A percentile compares a stretch with the other conserved stretches of the same genome.
phyloP scores from a whole-genome alignment of 1,140 invertebrate species.

The Drosophila pachea region DNA sequence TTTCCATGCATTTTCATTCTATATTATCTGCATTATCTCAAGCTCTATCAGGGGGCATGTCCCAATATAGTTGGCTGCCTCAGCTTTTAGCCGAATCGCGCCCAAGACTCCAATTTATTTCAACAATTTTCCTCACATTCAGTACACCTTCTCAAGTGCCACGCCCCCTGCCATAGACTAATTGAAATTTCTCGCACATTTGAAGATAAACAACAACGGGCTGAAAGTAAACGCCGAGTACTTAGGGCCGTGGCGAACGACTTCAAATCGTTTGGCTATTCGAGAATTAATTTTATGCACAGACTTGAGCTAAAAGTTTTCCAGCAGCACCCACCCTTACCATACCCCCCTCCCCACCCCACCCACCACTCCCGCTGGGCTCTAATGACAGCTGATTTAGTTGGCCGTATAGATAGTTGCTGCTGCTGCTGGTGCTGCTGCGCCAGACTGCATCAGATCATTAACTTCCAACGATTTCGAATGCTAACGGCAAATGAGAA shows the following conservation, averaged over 20 bases:
- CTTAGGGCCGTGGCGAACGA: slow-evolving; percentile 50
- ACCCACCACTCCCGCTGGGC: slow-evolving; percentile 44
- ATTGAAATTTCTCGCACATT: slow-evolving; percentile 24
- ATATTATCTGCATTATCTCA: too few species aligned
- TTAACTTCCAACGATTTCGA: slow-evolving; percentile 69
- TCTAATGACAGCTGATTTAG: slow-evolving; percentile 73
- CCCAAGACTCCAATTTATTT: too few species aligned
- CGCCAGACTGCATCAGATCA: slow-evolving; percentile 70
- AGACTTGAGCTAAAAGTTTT: slow-evolving; percentile 35
- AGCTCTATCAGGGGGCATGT: too few species aligned
- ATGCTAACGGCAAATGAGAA: slow-evolving; percentile 69
- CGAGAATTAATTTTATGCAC: slow-evolving; percentile 71
- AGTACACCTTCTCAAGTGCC: neutral
- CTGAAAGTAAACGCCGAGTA: slow-evolving; percentile 46
- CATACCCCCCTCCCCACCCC: too few species aligned
- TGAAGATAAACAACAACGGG: slow-evolving; percentile 26
- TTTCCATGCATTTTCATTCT: too few species aligned
- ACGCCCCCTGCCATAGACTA: slow-evolving; percentile 7
- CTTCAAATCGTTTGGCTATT: slow-evolving; percentile 45
- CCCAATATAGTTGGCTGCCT: too few species aligned
- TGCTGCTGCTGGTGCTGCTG: neutral
- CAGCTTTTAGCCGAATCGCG: too few species aligned
- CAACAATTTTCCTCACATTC: too few species aligned
- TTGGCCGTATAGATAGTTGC: slow-evolving; percentile 56
- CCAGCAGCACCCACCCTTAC: too few species aligned